These are phyloP conservation scores for Minunthozetes semirufus DNA, from an alignment of 2,888 invertebrate species.

Conservation along the genomic window DNA sequence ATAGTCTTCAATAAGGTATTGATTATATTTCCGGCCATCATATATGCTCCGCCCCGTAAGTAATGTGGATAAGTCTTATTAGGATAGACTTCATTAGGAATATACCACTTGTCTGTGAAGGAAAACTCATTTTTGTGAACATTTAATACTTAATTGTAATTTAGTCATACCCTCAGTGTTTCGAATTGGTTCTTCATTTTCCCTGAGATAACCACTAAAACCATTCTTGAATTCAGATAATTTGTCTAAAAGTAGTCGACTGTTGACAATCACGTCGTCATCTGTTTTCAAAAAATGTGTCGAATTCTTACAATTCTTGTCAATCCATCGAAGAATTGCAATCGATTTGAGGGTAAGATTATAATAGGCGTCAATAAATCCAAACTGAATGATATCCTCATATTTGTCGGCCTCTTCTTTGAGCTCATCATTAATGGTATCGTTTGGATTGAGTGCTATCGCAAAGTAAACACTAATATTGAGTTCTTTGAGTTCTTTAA, in stretches of 20 bases:
- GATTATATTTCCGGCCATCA: slow-evolving; percentile 8
- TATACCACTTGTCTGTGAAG: no score
- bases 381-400: slow-evolving; percentile 35
- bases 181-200: no score
- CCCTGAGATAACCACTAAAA: slow-evolving; percentile 3
- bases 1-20: slow-evolving; percentile 23
- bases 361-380: slow-evolving; percentile 33
- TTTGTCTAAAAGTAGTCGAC: slow-evolving; percentile 25
- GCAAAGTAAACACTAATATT: slow-evolving; percentile 29
- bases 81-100: no score
- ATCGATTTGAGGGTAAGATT: slow-evolving; percentile 36
- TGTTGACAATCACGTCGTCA: slow-evolving; percentile 37
- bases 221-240: neutral
- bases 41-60: neutral
- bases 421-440: neutral
- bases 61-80: neutral
- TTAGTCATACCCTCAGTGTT: no score
- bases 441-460: slow-evolving; percentile 1
- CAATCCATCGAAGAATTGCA: slow-evolving; percentile 32
- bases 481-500: slow-evolving; percentile 5
- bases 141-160: no score
- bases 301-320: neutral
- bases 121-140: no score
- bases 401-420: neutral
- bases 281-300: slow-evolving; percentile 35